These are phyloP conservation scores for Macrochelys suwanniensis DNA, from an alignment of 2,797 vertebrate genomes.

Conservation along the genomic window DNA sequence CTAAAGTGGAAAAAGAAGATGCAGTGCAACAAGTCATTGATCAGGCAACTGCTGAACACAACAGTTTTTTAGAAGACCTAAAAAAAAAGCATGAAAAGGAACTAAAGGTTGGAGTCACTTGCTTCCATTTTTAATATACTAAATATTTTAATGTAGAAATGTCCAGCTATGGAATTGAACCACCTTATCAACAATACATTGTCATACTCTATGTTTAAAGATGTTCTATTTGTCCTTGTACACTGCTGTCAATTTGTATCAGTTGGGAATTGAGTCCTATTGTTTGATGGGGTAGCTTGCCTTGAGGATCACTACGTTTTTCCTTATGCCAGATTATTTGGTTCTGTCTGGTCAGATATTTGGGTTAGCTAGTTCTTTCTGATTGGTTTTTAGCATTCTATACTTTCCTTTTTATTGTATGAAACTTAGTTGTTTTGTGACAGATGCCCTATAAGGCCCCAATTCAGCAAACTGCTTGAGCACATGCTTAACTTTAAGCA, in stretches of 20 bases:
- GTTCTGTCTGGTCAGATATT: not conserved
- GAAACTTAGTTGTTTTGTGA: not conserved
- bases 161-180: not conserved
- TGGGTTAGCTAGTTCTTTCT: not conserved
- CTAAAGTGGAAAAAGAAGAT: constrained; percentile 62
- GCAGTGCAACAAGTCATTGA: constrained; percentile 76
- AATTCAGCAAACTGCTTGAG: not conserved
- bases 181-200: not conserved
- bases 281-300: not conserved
- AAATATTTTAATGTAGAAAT: not conserved
- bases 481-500: not conserved
- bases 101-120: constrained; percentile 59
- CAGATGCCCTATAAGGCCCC: not conserved
- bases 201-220: not conserved
- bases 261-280: not conserved
- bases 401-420: not conserved
- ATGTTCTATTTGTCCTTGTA: accelerated
- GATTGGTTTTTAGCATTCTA: not conserved
- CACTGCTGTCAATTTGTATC: not conserved
- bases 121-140: not conserved
- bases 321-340: not conserved
- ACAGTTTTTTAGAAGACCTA: constrained; percentile 57
- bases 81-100: constrained; percentile 57
- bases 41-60: constrained; percentile 53
- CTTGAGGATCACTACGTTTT: not conserved